Evolutionary conservation across 2,797 vertebrate species (phyloP).

Genomic region (Dicrostonyx torquatus): DNA sequence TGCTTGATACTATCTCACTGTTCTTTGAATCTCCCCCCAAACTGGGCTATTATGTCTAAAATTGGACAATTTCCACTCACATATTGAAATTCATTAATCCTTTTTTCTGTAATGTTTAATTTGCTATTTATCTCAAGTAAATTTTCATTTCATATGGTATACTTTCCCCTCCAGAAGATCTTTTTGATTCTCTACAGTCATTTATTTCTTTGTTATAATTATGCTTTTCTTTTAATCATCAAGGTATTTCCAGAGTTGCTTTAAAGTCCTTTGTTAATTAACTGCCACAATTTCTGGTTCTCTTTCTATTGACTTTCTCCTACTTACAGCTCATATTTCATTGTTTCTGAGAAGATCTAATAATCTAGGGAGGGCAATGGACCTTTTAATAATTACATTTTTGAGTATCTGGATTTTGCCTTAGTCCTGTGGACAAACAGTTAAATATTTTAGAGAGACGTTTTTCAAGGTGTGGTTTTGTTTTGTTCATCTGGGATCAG

Average conservation of each 20-base stretch:
- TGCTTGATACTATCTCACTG: background rate
- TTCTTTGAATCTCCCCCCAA: background rate
- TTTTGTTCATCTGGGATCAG: conserved; percentile 41
- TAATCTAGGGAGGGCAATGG: background rate
- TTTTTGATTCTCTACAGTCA: conserved; percentile 30
- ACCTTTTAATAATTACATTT: conserved; percentile 51
- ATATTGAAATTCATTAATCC: conserved; percentile 48
- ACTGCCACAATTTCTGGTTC: conserved; percentile 44
- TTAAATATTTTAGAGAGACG: conserved; percentile 40
- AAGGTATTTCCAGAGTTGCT: conserved; percentile 47
- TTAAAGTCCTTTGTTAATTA: conserved; percentile 52
- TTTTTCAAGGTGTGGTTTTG: conserved; percentile 52
- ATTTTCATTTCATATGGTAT: conserved; percentile 28
- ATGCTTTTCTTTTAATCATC: conserved; percentile 44
- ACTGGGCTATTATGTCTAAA: conserved; percentile 18
- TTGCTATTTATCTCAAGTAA: conserved; percentile 45
- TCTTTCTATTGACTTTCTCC: conserved; percentile 49
- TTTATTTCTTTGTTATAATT: conserved; percentile 50
- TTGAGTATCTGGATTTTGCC: conserved; percentile 33
- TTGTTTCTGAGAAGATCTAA: conserved; percentile 18
- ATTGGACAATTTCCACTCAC: conserved; percentile 42
- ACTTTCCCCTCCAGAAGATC: conserved; percentile 42
- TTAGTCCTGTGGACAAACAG: background rate
- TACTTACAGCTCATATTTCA: conserved; percentile 48
- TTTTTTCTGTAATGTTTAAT: conserved; percentile 23